Evolutionary conservation across 2,113 vertebrate genomes (phyloP).

Genomic region (Corythornis vintsioides): DNA sequence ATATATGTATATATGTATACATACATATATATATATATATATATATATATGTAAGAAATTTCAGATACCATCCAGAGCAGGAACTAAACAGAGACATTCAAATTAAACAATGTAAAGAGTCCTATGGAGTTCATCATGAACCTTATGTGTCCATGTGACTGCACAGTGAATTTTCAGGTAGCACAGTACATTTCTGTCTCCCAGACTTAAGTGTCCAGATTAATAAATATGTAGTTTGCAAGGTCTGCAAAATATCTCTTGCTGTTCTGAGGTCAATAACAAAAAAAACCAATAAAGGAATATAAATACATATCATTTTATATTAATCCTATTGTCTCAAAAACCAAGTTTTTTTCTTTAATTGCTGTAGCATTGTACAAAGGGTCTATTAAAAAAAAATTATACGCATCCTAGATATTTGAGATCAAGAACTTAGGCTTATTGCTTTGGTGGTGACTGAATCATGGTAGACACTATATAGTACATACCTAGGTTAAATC

Average conservation of each 20-base stretch:
- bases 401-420: not conserved
- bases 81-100: no score
- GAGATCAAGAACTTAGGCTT: not conserved
- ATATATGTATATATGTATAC: not conserved
- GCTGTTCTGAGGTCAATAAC: not conserved
- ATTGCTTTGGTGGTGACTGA: not conserved
- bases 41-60: no score
- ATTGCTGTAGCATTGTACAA: not conserved
- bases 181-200: not conserved
- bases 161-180: not conserved
- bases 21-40: not conserved
- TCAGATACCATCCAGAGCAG: no score
- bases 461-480: not conserved
- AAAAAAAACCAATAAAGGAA: not conserved
- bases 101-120: no score
- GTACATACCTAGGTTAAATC: not conserved
- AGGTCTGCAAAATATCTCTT: not conserved
- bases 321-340: not conserved
- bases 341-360: not conserved
- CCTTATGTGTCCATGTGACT: accelerated
- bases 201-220: not conserved
- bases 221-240: not conserved
- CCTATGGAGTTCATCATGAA: no score
- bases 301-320: not conserved
- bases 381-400: not conserved